Conservation (phyloP, 2,113 vertebrate genomes). For the Helogale parvula region DNA sequence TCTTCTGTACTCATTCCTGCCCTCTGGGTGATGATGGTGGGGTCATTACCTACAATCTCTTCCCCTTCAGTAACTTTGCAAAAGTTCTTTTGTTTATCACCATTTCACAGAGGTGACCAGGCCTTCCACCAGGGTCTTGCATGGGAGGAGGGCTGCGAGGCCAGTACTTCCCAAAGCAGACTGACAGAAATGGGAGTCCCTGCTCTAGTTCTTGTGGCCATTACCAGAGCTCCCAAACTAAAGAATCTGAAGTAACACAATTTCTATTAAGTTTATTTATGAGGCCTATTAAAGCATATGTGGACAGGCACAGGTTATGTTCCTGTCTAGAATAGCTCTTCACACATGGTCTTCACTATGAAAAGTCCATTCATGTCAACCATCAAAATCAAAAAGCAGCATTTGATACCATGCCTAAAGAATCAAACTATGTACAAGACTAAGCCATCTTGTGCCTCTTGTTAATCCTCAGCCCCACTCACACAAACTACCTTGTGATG, state of each 20-base stretch:
- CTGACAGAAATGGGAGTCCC: neutral
- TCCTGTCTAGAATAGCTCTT: neutral
- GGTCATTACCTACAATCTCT: neutral
- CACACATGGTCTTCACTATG: neutral
- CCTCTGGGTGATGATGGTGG: neutral
- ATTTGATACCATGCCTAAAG: neutral
- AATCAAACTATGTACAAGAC: neutral
- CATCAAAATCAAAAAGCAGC: conserved; percentile 1
- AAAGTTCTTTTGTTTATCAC: neutral
- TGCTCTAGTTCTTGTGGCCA: neutral
- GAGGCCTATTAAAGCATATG: neutral
- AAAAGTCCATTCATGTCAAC: neutral
- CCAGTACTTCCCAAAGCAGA: neutral
- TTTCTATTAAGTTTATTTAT: neutral
- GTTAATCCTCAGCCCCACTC: neutral
- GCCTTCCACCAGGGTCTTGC: neutral
- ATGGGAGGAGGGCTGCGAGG: neutral
- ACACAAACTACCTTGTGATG: neutral
- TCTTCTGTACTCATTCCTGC: neutral
- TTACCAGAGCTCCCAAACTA: neutral
- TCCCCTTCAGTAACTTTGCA: neutral
- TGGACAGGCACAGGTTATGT: neutral
- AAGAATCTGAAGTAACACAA: neutral
- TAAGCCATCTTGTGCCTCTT: neutral
- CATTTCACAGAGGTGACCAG: neutral